Conservation (phyloP, 2,888 invertebrate species). For the Elegia similella region DNA sequence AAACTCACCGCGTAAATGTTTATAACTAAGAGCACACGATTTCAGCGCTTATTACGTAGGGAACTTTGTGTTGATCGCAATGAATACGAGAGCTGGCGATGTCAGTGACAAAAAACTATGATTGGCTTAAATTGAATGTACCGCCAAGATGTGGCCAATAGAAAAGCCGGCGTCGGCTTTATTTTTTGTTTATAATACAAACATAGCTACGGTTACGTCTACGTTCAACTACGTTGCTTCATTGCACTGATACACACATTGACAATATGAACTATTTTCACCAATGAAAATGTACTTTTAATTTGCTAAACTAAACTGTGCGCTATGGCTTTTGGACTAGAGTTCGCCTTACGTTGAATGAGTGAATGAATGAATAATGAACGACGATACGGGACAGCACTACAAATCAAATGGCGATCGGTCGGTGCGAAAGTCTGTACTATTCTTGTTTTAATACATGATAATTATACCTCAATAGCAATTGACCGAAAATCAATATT, state of each 20-base stretch:
- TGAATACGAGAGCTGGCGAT: conserved; percentile 64
- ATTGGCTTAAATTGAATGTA: conserved; percentile 72
- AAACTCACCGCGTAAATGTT: conserved; percentile 71
- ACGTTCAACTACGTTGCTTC: conserved; percentile 33
- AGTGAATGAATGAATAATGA: conserved; percentile 32
- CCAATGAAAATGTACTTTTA: conserved; percentile 26
- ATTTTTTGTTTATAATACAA: conserved; percentile 77
- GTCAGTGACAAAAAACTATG: conserved; percentile 50
- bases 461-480: neutral
- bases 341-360: conserved; percentile 39
- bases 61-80: conserved; percentile 69
- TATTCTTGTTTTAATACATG: conserved; percentile 25
- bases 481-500: neutral
- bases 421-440: conserved; percentile 34
- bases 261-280: conserved; percentile 51
- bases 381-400: conserved; percentile 9
- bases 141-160: conserved; percentile 70
- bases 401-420: conserved; percentile 32
- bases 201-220: conserved; percentile 44
- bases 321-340: conserved; percentile 28
- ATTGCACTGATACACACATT: conserved; percentile 60
- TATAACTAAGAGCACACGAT: conserved; percentile 76
- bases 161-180: conserved; percentile 57
- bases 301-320: conserved; percentile 33
- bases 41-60: conserved; percentile 81